Evolutionary conservation across 2,888 invertebrate genomes (phyloP).

Genomic region (Conchocele bisecta): DNA sequence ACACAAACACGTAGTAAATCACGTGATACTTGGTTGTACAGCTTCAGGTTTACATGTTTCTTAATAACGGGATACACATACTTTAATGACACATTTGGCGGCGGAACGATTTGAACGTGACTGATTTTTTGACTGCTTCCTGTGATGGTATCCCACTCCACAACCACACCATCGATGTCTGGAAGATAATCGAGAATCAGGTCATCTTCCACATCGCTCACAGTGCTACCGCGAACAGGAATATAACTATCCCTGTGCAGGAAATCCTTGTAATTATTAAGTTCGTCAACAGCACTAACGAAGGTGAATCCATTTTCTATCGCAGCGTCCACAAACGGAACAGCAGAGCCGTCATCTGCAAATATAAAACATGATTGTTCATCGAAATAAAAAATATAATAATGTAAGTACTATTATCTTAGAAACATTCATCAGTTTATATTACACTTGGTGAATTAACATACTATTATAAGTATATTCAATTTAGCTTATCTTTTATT

Average conservation of each 20-base stretch:
- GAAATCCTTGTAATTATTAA: constrained; percentile 8
- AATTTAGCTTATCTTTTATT: too few species aligned
- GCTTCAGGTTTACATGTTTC: constrained; percentile 5
- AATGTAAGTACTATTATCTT: too few species aligned
- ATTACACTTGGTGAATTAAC: too few species aligned
- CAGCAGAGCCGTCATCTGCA: too few species aligned
- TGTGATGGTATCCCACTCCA: constrained; percentile 18
- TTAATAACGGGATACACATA: not conserved
- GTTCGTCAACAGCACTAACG: not conserved
- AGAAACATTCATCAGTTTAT: too few species aligned
- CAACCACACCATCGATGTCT: constrained; percentile 23
- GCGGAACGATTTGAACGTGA: not conserved
- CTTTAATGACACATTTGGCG: not conserved
- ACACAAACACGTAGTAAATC: not conserved
- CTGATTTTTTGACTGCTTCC: not conserved
- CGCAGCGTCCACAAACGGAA: too few species aligned
- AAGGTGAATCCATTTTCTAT: constrained; percentile 13
- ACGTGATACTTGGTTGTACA: not conserved
- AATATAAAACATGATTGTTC: too few species aligned
- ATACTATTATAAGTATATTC: too few species aligned
- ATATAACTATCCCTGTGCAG: constrained; percentile 10
- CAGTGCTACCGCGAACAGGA: constrained; percentile 5
- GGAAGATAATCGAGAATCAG: not conserved
- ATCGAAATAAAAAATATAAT: too few species aligned
- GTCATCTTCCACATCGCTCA: constrained; percentile 1